Percentiles rank a stretch among this genome's conserved stretches.
phyloP scores from a whole-genome alignment of 2,797 vertebrate species.

The Schizopygopsis malacanthus region DNA sequence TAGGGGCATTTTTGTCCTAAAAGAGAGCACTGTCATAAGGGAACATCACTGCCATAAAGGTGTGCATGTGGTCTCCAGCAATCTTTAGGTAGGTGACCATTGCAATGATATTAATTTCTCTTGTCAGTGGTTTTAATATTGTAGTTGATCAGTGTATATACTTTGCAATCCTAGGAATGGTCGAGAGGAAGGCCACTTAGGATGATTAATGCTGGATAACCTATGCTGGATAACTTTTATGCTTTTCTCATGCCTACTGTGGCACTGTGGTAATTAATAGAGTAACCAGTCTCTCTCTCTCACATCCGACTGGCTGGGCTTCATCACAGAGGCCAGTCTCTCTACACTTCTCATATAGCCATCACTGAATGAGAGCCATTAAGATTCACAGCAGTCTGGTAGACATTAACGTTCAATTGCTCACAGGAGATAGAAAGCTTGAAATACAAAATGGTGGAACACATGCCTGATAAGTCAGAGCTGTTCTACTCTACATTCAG shows the following conservation, averaged over 20 bases:
- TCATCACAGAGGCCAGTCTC: background rate
- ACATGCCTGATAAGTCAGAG: slow-evolving; percentile 12
- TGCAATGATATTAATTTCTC: background rate
- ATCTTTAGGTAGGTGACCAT: background rate
- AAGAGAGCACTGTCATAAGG: background rate
- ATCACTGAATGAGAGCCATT: slow-evolving; percentile 14
- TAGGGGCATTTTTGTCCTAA: background rate
- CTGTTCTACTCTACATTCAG: slow-evolving; percentile 2
- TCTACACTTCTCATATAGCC: background rate
- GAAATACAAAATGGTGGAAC: background rate
- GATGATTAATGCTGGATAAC: background rate
- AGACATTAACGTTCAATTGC: background rate
- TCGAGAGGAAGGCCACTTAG: background rate
- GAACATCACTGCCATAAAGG: background rate
- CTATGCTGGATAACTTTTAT: background rate
- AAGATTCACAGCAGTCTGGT: slow-evolving; percentile 10
- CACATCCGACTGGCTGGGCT: background rate
- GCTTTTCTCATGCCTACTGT: background rate
- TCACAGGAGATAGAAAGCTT: slow-evolving; percentile 17
- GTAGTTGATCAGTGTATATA: background rate
- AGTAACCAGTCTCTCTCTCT: background rate
- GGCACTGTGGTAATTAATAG: background rate
- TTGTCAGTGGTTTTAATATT: background rate
- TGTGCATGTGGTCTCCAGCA: background rate
- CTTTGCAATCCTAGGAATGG: background rate